Evolutionary conservation across 2,797 vertebrate genomes (phyloP).

Genomic region (Neomorphus geoffroyi): DNA sequence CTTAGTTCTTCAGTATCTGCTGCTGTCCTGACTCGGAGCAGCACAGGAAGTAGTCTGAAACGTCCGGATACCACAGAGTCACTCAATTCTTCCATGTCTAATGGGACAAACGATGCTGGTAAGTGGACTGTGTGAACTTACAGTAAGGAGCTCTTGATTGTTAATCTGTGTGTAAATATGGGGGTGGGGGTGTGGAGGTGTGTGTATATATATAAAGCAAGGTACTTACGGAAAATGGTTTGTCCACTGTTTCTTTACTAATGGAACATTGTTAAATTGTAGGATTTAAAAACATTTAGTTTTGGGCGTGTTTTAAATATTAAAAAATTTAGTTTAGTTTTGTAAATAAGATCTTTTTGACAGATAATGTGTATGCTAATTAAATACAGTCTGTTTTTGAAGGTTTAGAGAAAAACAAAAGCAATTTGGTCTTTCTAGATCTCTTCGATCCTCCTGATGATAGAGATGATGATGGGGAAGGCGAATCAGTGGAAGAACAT

Average conservation of each 20-base stretch:
- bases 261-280: not conserved
- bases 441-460: conserved; percentile 93
- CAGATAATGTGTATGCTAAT: not conserved
- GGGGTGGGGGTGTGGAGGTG: too few relatives aligned
- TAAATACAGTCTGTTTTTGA: not conserved
- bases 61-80: conserved; percentile 94
- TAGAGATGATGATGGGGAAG: conserved; percentile 91
- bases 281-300: not conserved
- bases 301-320: too few relatives aligned
- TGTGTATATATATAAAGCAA: not conserved
- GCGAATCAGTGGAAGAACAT: conserved; percentile 97
- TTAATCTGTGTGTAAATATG: not conserved
- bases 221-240: not conserved
- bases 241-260: not conserved
- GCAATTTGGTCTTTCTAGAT: conserved; percentile 77
- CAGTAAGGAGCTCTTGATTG: not conserved
- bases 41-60: conserved; percentile 86
- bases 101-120: conserved; percentile 97
- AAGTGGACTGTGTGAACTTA: not conserved
- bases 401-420: not conserved
- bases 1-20: conserved; percentile 86
- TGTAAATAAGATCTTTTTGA: not conserved
- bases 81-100: conserved; percentile 95
- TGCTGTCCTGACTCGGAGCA: conserved; percentile 81
- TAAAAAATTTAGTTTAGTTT: not conserved